Evolutionary conservation across 2,113 vertebrate species (phyloP).

Genomic region (Psophia crepitans): DNA sequence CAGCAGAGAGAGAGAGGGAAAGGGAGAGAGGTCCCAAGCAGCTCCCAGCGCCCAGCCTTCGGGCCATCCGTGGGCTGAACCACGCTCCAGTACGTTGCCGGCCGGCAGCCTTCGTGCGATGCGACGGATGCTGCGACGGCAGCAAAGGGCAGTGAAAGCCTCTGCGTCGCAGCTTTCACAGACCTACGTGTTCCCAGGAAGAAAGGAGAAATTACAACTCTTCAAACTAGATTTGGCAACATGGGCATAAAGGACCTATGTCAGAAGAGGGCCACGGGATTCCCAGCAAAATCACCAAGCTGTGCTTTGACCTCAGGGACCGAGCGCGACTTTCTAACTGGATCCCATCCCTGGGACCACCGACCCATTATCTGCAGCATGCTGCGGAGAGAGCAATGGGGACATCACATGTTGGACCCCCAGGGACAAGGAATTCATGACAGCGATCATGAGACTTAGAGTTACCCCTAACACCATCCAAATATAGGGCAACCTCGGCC

Average conservation of each 20-base stretch:
- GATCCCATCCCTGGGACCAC: background rate
- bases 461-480: background rate
- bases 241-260: background rate
- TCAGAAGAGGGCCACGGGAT: background rate
- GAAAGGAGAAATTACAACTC: background rate
- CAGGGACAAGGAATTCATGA: background rate
- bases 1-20: background rate
- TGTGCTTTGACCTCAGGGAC: background rate
- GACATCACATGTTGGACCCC: accelerated
- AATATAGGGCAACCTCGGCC: background rate
- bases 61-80: background rate
- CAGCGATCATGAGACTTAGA: background rate
- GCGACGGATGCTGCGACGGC: accelerated
- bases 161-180: background rate
- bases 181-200: background rate
- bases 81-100: accelerated
- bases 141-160: background rate
- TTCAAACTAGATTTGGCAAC: background rate
- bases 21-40: background rate
- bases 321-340: background rate
- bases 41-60: background rate
- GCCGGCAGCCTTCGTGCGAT: accelerated
- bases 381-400: background rate
- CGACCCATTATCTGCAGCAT: background rate
- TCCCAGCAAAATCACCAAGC: background rate